These are phyloP conservation scores for Passerina amoena DNA, from an alignment of 2,113 vertebrate species.

Conservation along the genomic window DNA sequence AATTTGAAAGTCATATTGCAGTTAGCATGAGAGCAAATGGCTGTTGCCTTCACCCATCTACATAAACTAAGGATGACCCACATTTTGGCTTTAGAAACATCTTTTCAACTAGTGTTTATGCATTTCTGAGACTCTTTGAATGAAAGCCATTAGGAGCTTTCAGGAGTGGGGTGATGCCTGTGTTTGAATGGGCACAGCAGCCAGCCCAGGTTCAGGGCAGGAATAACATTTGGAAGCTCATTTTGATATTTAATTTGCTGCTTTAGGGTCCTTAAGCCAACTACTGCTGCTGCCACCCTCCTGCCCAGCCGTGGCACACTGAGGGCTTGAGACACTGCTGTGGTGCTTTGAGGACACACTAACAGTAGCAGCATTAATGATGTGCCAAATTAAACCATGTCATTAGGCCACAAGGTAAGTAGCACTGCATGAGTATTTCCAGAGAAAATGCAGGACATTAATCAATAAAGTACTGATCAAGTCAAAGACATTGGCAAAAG, in stretches of 20 bases:
- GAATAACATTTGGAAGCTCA: neutral
- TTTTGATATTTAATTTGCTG: neutral
- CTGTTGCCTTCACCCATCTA: neutral
- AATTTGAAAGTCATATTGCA: neutral
- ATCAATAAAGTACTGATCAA: neutral
- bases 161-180: neutral
- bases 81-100: neutral
- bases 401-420: neutral
- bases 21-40: rapidly evolving
- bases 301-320: rapidly evolving
- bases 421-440: neutral
- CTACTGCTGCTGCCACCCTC: neutral
- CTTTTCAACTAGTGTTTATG: neutral
- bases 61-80: rapidly evolving
- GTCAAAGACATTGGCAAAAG: neutral
- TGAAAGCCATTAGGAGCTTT: neutral
- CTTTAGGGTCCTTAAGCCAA: neutral
- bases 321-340: neutral
- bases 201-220: rapidly evolving
- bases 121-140: neutral
- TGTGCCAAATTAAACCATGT: neutral
- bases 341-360: neutral
- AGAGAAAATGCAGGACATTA: neutral
- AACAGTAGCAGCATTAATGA: neutral
- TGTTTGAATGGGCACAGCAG: neutral